These are phyloP conservation scores for Slavum lentiscoides DNA, from an alignment of 2,888 invertebrate genomes.

Conservation along the genomic window DNA sequence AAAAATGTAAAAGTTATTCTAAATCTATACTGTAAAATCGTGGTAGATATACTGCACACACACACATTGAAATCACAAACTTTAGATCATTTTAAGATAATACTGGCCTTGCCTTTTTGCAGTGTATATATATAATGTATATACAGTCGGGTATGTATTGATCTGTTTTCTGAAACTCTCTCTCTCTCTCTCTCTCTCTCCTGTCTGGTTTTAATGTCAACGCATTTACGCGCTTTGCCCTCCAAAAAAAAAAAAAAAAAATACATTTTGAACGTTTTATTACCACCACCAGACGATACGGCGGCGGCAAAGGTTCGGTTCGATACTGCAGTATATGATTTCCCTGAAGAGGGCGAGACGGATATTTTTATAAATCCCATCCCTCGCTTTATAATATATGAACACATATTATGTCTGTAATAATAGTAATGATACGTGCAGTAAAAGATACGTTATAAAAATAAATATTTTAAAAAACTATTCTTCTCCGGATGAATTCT, in stretches of 20 bases:
- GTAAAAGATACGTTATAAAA: too few relatives aligned
- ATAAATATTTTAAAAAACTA: too few relatives aligned
- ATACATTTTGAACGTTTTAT: neutral
- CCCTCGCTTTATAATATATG: too few relatives aligned
- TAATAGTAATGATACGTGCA: too few relatives aligned
- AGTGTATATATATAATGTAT: too few relatives aligned
- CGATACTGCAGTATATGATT: neutral
- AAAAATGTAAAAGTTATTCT: neutral
- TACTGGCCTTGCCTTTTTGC: neutral
- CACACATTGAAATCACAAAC: neutral
- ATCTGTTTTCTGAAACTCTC: conserved; percentile 24
- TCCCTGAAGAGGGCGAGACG: neutral
- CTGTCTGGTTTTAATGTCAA: conserved; percentile 24
- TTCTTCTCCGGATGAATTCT: too few relatives aligned
- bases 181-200: too few relatives aligned
- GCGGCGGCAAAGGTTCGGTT: neutral
- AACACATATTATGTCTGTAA: too few relatives aligned
- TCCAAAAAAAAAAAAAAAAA: too few relatives aligned
- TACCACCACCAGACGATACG: neutral
- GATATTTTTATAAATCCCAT: neutral
- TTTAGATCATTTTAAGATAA: neutral
- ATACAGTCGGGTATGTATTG: conserved; percentile 17
- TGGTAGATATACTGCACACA: neutral
- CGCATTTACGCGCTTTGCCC: conserved; percentile 8
- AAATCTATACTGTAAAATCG: neutral